These are phyloP conservation scores for Cephus rjabovi DNA, from an alignment of 2,888 invertebrate genomes.

Conservation along the genomic window DNA sequence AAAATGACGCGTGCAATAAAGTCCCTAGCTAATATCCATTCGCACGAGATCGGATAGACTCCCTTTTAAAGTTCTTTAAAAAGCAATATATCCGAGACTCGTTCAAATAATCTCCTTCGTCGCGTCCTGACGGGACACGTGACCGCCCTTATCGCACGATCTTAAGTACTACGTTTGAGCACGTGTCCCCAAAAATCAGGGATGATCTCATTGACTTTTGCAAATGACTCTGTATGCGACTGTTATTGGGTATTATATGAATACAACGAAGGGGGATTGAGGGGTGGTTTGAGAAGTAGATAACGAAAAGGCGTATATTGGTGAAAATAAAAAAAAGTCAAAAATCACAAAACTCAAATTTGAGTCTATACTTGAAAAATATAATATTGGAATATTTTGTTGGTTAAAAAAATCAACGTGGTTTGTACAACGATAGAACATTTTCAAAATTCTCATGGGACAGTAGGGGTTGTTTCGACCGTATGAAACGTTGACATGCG, in stretches of 20 bases:
- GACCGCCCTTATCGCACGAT: constrained; percentile 56
- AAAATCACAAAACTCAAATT: not conserved
- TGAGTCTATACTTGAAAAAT: not conserved
- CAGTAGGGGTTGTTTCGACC: constrained; percentile 22
- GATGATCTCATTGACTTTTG: constrained; percentile 52
- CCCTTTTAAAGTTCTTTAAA: constrained; percentile 57
- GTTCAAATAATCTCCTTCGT: constrained; percentile 3
- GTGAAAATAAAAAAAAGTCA: no score
- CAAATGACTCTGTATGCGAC: constrained; percentile 38
- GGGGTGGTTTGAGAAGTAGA: not conserved
- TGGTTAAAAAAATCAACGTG: not conserved
- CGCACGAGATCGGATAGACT: constrained; percentile 40
- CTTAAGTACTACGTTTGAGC: constrained; percentile 60
- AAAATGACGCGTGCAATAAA: constrained; percentile 8
- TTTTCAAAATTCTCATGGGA: constrained; percentile 52
- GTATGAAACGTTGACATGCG: constrained; percentile 18
- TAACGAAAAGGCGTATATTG: not conserved
- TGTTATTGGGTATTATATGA: not conserved
- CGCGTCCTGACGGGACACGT: constrained; percentile 42
- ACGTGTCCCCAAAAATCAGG: constrained; percentile 28
- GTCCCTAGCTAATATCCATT: not conserved
- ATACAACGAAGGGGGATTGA: not conserved
- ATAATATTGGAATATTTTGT: not conserved
- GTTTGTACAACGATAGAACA: constrained; percentile 24
- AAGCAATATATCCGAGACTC: constrained; percentile 52